Conservation (phyloP, 2,888 invertebrate genomes). For the Lasius fuliginosus region DNA sequence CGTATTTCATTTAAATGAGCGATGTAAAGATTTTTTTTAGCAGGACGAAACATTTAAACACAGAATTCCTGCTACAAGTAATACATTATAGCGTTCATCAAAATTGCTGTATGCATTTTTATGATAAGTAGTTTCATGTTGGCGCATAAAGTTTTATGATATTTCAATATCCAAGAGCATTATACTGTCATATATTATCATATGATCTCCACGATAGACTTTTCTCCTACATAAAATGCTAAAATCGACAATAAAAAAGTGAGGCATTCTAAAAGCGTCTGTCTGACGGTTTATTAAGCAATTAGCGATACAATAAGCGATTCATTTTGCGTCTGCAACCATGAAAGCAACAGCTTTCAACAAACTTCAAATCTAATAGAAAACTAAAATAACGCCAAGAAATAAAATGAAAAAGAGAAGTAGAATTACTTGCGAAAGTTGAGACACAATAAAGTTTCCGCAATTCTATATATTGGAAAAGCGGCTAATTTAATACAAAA, state of each 20-base stretch:
- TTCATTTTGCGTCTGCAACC: neutral
- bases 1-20: neutral
- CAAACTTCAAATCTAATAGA: neutral
- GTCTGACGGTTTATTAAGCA: conserved; percentile 49
- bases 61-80: neutral
- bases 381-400: neutral
- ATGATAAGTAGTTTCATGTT: conserved; percentile 19
- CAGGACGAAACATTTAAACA: neutral
- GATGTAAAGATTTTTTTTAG: neutral
- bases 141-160: conserved; percentile 44
- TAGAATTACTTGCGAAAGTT: neutral
- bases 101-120: conserved; percentile 31
- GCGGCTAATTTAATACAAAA: neutral
- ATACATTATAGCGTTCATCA: neutral
- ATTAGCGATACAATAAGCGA: conserved; percentile 42
- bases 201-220: conserved; percentile 9
- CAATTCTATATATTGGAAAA: neutral
- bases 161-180: conserved; percentile 62
- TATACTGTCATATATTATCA: conserved; percentile 33
- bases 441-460: neutral
- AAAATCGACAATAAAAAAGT: conserved; percentile 22
- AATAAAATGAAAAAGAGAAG: neutral
- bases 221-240: neutral
- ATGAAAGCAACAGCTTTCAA: neutral
- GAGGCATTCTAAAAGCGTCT: conserved; percentile 23